Evolutionary conservation across 2,797 vertebrate species (phyloP), one percentile per base, ranked within the genome.

Genomic region (Petrocephalus sullivani): DNA sequence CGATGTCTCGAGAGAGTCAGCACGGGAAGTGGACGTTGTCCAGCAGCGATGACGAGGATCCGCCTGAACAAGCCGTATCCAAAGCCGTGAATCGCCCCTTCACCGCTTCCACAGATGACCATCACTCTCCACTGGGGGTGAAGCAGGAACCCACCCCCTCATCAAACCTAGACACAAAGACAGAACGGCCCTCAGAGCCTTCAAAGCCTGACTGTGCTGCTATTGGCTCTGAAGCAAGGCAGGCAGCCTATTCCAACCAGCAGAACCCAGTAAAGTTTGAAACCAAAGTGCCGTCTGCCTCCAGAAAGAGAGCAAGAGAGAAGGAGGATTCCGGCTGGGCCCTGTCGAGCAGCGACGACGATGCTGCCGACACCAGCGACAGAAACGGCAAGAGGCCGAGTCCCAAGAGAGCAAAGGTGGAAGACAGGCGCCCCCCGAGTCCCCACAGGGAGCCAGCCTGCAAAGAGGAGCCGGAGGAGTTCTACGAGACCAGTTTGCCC

Each of bases 11-110:
- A 91, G 96, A 96, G 89, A 96, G 96, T 14, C 94, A 93, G 1
- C 96, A 99, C 0, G 98, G 98, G 28, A 98, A 92, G 92, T 99
- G 98, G 98, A 96, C 96, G 0, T 90, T 99, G 89, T 99, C 98
- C 56, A 98, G 97, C 90, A 99, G 98, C 4, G 98, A 99, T 3
- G 98, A 99, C 1, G 97, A 91, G 16, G 91, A 49, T 37, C 90
- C 94, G 64, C 93, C 92, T 78, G 91, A 92, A n/a, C 54, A 83
- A 5, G 92, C 91, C 4, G 56, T 91, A 7, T 41, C 86, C 51
- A 91, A 90, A 46, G 16, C 46, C 1, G 86, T 64, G 41, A 53
- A 58, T 51, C 87, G 89, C 89, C 12, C 16, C 71, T 87, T 2
- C 49, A 87, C 28, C 0, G 1, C 89, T 51, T 33, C 81, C 33